Percentiles rank a stretch among this genome's conserved stretches.
Conservation (phyloP, 2,797 vertebrate genomes). For the Argyrosomus regius region DNA sequence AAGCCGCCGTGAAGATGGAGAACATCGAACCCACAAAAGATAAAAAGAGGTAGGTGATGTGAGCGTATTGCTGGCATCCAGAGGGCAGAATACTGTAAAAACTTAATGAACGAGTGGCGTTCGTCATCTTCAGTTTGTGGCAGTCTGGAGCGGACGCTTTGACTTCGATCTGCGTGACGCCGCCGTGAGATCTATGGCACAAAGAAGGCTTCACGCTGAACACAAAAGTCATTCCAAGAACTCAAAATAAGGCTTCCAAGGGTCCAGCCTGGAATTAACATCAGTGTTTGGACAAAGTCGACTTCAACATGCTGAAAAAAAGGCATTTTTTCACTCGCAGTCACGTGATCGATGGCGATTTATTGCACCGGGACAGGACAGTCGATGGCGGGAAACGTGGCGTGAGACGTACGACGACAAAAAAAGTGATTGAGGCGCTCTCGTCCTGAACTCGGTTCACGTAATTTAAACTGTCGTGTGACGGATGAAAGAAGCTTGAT, state of each 20-base stretch:
- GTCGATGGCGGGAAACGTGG: not conserved
- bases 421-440: conserved; percentile 34
- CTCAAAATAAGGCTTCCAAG: conserved; percentile 75
- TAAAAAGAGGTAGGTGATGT: conserved; percentile 80
- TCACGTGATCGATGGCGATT: conserved; percentile 53
- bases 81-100: conserved; percentile 50
- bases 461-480: not conserved
- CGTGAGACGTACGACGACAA: conserved; percentile 30
- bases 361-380: conserved; percentile 59
- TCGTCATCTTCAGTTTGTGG: conserved; percentile 54
- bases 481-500: conserved; percentile 38
- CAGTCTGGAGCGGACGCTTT: conserved; percentile 39
- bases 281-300: conserved; percentile 34
- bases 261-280: conserved; percentile 80
- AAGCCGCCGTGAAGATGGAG: conserved; percentile 17
- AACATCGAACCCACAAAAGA: conserved; percentile 58
- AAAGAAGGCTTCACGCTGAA: conserved; percentile 9
- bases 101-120: conserved; percentile 6
- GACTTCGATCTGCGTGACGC: conserved; percentile 14
- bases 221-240: conserved; percentile 36
- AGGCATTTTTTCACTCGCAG: conserved; percentile 62
- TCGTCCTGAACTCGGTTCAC: conserved; percentile 8
- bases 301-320: conserved; percentile 56
- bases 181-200: conserved; percentile 50
- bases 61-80: conserved; percentile 76